These are phyloP conservation scores for Thecophora atra DNA, from an alignment of 2,888 invertebrate species.

Conservation along the genomic window DNA sequence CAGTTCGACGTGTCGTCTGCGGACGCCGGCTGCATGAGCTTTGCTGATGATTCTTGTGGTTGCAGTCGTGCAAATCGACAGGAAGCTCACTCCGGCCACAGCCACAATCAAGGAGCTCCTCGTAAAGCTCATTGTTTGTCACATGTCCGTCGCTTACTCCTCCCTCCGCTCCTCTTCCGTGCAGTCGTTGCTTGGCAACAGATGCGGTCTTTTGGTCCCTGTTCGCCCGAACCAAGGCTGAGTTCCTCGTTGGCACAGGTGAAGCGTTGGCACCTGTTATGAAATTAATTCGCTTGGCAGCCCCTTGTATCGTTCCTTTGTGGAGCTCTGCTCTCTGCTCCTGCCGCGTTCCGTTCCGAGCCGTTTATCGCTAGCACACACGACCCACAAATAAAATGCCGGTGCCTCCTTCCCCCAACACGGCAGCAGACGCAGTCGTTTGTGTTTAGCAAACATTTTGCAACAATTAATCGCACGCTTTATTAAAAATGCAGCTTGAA, in stretches of 20 bases:
- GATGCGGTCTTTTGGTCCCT: too few species aligned
- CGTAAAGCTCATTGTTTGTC: background rate
- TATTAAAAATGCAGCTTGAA: constrained; percentile 61
- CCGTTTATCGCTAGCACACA: too few species aligned
- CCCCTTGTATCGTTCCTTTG: too few species aligned
- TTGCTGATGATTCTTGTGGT: constrained; percentile 3
- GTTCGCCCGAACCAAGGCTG: too few species aligned
- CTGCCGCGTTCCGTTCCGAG: too few species aligned
- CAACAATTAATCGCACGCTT: constrained; percentile 56
- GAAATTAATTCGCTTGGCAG: too few species aligned
- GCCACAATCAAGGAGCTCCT: background rate
- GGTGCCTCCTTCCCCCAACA: background rate
- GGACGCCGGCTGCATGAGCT: constrained; percentile 2
- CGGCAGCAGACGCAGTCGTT: constrained; percentile 8
- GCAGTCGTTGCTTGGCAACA: background rate
- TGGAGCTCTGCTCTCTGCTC: too few species aligned
- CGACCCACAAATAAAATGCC: background rate
- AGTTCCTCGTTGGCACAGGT: too few species aligned
- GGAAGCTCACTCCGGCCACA: background rate
- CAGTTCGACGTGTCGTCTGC: background rate
- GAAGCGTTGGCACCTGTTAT: too few species aligned
- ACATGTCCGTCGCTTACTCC: too few species aligned
- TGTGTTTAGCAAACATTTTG: constrained; percentile 60
- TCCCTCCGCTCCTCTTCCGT: too few species aligned
- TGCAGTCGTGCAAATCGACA: background rate